Percentiles rank a stretch among this genome's conserved stretches.
Evolutionary conservation across 1,140 invertebrate genomes (phyloP).

Genomic region (Leptestheria dahalacensis): DNA sequence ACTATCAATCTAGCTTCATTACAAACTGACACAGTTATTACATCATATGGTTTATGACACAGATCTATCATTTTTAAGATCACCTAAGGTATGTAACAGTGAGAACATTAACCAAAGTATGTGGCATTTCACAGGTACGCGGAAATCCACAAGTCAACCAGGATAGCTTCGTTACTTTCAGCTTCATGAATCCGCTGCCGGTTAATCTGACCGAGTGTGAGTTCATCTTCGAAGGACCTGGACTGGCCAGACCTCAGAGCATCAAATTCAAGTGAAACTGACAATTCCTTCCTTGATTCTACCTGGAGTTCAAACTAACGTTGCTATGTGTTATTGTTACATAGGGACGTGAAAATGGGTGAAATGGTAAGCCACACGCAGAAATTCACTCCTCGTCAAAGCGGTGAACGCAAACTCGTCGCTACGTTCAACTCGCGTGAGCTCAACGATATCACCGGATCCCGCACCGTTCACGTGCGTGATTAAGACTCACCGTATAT

Average conservation of each 20-base stretch:
- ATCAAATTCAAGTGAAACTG: constrained; percentile 30
- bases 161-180: constrained; percentile 33
- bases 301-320: no score
- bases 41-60: neutral
- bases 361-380: constrained; percentile 23
- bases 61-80: neutral
- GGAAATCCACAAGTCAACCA: constrained; percentile 10
- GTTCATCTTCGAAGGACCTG: constrained; percentile 50
- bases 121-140: constrained; percentile 5
- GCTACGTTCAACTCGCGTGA: constrained; percentile 25
- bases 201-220: constrained; percentile 41
- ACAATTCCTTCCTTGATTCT: neutral
- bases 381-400: constrained; percentile 21
- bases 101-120: constrained; percentile 7
- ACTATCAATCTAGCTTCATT: no score
- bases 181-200: constrained; percentile 52
- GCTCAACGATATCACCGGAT: constrained; percentile 23
- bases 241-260: constrained; percentile 39
- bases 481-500: no score
- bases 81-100: neutral
- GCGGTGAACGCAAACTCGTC: constrained; percentile 25
- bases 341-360: constrained; percentile 22
- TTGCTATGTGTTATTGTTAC: constrained; percentile 14
- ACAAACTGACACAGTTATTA: no score
- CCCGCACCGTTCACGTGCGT: constrained; percentile 27